Evolutionary conservation across 2,797 vertebrate genomes (phyloP), one percentile per base, ranked within the genome.

Genomic region (Scomberomorus guttatus): DNA sequence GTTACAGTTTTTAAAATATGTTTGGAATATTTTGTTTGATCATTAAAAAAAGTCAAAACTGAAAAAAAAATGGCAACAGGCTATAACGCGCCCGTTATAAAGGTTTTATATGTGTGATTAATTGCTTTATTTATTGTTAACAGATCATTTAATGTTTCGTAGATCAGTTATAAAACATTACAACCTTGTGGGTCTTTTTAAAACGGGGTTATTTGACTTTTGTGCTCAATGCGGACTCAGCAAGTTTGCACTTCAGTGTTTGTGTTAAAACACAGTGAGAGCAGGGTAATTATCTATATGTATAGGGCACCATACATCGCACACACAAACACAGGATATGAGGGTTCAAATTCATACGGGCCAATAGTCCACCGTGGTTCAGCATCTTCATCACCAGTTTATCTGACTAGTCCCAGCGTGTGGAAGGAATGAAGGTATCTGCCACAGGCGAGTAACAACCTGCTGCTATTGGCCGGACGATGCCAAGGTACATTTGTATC

Each of bases 381-480:
- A 6, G 15, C 34, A 1, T 57, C 14, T 68, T 77, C 32, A 76
- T 8, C 48, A 51, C 72, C 71, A 3, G 62, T 77, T 86, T 5
- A 67, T 81, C 51, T 81, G 54, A 59, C 82, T 29, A 3, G 83
- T 83, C 67, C 72, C 67, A 77, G 76, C 86, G 58, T 87, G 89
- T 69, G 56, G 18, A 14, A 77, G 73, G 82, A 90, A 90, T 81
- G 75, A 71, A 72, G 77, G 34, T 60, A 56, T 64, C 74, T 65
- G 80, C 71, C 78, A 58, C 55, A 39, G 56, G 55, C 73, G n/a
- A 22, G 68, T 51, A 63, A 44, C 77, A 48, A 51, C 79, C 80
- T 56, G 81, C 74, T 66, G 69, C 20, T 67, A 1, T 56, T 4
- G 60, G 27, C 72, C 64, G 60, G 55, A 48, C 20, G 54, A 29